Percentiles rank a stretch among this genome's conserved stretches.
These are phyloP conservation scores for Danio jaintianensis DNA, from an alignment of 2,797 vertebrate genomes.

Conservation along the genomic window DNA sequence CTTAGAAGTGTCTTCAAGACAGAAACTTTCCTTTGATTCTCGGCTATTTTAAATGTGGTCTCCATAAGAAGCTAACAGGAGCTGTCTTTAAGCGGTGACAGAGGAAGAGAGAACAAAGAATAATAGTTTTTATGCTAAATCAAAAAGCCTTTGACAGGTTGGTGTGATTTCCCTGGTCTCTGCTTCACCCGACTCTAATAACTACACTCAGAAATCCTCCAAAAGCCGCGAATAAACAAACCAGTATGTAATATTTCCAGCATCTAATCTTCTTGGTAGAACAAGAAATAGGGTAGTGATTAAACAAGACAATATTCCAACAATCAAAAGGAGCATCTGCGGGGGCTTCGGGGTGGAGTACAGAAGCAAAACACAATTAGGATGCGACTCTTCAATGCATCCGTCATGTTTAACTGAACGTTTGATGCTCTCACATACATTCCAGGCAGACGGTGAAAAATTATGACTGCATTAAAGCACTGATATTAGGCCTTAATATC, in stretches of 20 bases:
- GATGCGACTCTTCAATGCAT: conserved; percentile 15
- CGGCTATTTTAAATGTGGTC: conserved; percentile 14
- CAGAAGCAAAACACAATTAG: conserved; percentile 17
- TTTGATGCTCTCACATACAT: conserved; percentile 25
- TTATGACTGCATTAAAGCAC: conserved; percentile 31
- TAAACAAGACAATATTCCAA: conserved; percentile 36
- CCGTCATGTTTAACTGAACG: conserved; percentile 18
- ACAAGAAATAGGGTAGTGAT: conserved; percentile 23
- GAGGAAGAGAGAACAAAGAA: conserved; percentile 24
- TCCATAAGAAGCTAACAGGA: conserved; percentile 19
- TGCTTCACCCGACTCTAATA: conserved; percentile 14
- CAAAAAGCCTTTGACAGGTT: conserved; percentile 11
- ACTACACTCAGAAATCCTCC: conserved; percentile 22
- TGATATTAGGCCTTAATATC: conserved; percentile 27
- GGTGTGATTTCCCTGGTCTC: conserved; percentile 12
- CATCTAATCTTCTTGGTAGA: conserved; percentile 24
- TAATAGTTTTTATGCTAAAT: conserved; percentile 37
- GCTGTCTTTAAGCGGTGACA: conserved; percentile 19
- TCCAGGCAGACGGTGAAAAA: conserved; percentile 14
- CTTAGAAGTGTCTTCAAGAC: conserved; percentile 14
- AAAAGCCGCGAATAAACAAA: conserved; percentile 41
- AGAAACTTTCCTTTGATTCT: conserved; percentile 17
- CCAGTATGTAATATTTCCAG: conserved; percentile 25
- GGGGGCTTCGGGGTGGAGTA: conserved; percentile 7
- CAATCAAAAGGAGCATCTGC: conserved; percentile 15